Base-by-base conservation (phyloP, 2,888 invertebrate species). In the Parnassius smintheus region DNA sequence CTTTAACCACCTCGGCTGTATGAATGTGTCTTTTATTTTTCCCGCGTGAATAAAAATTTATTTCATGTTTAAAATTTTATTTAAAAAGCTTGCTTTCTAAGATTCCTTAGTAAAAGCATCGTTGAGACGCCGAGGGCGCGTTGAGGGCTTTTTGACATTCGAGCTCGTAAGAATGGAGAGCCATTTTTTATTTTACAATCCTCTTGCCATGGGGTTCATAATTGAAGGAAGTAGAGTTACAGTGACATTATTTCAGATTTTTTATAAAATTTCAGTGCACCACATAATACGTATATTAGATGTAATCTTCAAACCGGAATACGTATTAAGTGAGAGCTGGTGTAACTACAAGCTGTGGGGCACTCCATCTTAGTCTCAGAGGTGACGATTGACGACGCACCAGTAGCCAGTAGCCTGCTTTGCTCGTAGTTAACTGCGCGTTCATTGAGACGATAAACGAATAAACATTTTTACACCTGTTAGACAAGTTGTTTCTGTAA, bases 21-120 rank as follows among this genome's bases (percentile, higher is more conserved):
- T 25, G 4, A 25, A 25, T 25, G 4, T 53, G 13, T 13, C 41
- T 46, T 45, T 46, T 18, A 9, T 62, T 48, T 35, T 22, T 57
- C 12, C 9, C 13, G 7, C 42, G 18, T 46, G 11, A 18, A 22
- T 18, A 41, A 44, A 51, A 51, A 18, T 61, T 56, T 25, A 22
- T 9, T 35, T 49, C 41, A 51, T 55, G 11, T 56, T 60, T 42
- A 41, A 55, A 60, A 48, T 60, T 50, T 42, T n/a, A 54, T 58
- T 58, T 18, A 58, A 58, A 44, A 51, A 58, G 9, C 58, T 50
- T 45, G 18, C 22, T 12, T 44, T 51, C 44, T 22, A 22, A 58
- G 58, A 51, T 58, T 51, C 51, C 58, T 58, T 22, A 51, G 44
- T 2, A 44, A 44, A 48, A 51, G 51, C 51, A 58, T 44, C 50